Base-by-base conservation (phyloP, 2,797 vertebrate genomes). In the Protosalanx chinensis region DNA sequence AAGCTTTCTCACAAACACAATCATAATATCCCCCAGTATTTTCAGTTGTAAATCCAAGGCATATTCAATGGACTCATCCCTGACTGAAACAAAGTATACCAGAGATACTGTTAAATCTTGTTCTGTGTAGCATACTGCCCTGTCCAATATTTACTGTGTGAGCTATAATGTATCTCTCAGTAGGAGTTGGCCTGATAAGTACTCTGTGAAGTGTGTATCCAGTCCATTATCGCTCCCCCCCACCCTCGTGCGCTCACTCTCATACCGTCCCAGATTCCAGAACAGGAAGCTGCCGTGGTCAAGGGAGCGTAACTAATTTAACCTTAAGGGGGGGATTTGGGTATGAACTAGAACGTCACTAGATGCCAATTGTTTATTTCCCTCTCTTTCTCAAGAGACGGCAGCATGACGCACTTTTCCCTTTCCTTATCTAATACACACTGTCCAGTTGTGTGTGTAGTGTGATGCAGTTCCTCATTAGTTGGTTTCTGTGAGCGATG, bases 251-350 rank as follows among this genome's bases (percentile, higher is more conserved):
- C 56, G 8, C 32, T 84, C 76, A 82, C 75, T 81, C 77, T 83
- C 56, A 58, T 73, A 80, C 84, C 86, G 91, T 88, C 88, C 89
- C 85, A 92, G 88, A 90, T 92, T 92, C 86, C 69, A 82, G 80
- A 87, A 85, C 73, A 79, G 81, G 58, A 85, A 89, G 86, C 83
- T 46, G 86, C 87, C 79, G 81, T 53, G 51, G 79, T 90, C 81
- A 81, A 86, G 83, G 85, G 87, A 88, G 88, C 79, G 66, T 81
- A 87, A 88, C 85, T 92, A 91, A 92, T 93, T 89, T 76, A 77
- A 86, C 87, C 90, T 91, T 78, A 69, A 87, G 87, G 91, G 85
- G 83, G 78, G 74, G 75, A 49, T 30, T 59, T 59, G 70, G 61
- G 58, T 77, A 73, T 30, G 81, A 81, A 79, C 77, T 67, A 80